Conservation (phyloP, 2,888 invertebrate species). For the Melipona bicolor region DNA sequence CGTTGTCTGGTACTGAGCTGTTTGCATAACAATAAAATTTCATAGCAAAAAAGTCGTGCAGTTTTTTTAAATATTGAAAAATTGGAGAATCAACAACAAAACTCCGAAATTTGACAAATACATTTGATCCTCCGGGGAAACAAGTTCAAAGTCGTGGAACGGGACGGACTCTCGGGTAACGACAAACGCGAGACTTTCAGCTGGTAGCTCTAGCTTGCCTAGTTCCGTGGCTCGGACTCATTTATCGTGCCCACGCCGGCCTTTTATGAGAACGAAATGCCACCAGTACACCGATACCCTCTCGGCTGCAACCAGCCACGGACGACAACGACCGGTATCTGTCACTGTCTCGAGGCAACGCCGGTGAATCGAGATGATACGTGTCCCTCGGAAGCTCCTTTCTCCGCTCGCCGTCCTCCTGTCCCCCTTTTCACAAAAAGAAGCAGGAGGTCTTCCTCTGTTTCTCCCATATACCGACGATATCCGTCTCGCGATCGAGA, state of each 20-base stretch:
- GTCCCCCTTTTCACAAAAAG: not conserved
- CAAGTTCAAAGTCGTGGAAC: conserved; percentile 44
- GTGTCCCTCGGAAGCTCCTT: conserved; percentile 53
- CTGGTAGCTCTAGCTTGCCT: conserved; percentile 64
- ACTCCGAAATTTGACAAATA: conserved; percentile 44
- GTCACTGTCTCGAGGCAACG: conserved; percentile 68
- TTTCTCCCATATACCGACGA: too few species aligned
- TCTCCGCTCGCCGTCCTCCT: conserved; percentile 1
- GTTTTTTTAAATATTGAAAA: too few species aligned
- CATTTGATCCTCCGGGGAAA: conserved; percentile 17
- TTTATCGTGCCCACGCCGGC: conserved; percentile 69
- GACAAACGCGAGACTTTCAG: conserved; percentile 34
- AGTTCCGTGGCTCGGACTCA: conserved; percentile 68
- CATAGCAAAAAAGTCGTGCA: too few species aligned
- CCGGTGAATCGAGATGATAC: conserved; percentile 51
- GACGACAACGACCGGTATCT: conserved; percentile 68
- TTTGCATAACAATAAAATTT: too few species aligned
- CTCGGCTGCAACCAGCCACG: conserved; percentile 48
- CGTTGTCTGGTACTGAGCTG: too few species aligned
- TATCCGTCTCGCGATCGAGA: too few species aligned
- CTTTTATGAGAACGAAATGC: conserved; percentile 72
- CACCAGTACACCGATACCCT: conserved; percentile 77
- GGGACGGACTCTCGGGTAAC: conserved; percentile 19
- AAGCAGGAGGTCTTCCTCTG: not conserved
- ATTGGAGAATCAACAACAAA: too few species aligned